Evolutionary conservation across 2,797 vertebrate species (phyloP).

Genomic region (Bucorvus abyssinicus): DNA sequence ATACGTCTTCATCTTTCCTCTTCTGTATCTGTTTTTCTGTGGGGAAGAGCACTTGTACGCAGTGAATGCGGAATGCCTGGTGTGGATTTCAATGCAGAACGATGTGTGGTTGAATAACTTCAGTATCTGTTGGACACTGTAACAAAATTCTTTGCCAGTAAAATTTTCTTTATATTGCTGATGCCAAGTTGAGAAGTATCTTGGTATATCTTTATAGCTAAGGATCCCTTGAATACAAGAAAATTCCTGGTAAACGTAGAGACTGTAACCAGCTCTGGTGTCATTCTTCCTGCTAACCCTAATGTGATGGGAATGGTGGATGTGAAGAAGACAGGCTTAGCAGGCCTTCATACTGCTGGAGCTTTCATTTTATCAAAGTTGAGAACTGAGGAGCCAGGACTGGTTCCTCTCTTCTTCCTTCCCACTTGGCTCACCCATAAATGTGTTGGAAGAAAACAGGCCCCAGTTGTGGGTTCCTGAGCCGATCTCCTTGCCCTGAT

Average conservation of each 20-base stretch:
- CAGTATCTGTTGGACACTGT: not conserved
- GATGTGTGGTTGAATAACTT: not conserved
- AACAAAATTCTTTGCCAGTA: not conserved
- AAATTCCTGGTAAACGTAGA: not conserved
- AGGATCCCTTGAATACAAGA: not conserved
- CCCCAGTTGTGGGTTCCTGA: not conserved
- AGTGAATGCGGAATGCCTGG: not conserved
- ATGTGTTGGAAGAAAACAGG: rapidly evolving
- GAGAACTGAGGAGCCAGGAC: not conserved
- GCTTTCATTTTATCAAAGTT: not conserved
- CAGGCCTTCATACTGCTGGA: not conserved
- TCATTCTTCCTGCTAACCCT: not conserved
- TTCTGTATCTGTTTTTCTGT: not conserved
- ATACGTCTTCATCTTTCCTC: not conserved
- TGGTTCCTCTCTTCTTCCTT: not conserved
- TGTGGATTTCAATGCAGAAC: not conserved
- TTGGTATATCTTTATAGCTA: not conserved
- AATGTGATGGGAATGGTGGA: not conserved
- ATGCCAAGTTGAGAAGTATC: not conserved
- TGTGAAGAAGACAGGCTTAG: not conserved
- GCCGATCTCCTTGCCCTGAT: not conserved
- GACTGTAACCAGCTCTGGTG: not conserved
- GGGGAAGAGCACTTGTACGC: not conserved
- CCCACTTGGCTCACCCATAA: not conserved
- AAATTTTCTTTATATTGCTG: not conserved